Evolutionary conservation across 2,113 vertebrate genomes (phyloP).

Genomic region (Syrrhaptes paradoxus): DNA sequence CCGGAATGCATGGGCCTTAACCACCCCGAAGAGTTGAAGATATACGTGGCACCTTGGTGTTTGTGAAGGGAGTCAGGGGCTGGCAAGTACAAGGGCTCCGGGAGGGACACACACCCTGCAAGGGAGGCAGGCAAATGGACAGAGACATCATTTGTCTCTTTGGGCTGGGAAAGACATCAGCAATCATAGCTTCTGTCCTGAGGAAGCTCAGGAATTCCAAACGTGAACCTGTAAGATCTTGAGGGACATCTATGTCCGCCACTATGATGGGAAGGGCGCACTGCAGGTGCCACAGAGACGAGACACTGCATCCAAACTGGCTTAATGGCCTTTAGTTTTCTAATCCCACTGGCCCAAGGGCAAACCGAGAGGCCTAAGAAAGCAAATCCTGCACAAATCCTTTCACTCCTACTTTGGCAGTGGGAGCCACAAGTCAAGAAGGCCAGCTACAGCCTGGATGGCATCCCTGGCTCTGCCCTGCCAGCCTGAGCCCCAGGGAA

Average conservation of each 20-base stretch:
- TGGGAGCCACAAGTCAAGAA: background rate
- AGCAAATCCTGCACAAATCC: background rate
- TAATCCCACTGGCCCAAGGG: background rate
- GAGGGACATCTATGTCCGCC: background rate
- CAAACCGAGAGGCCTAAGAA: background rate
- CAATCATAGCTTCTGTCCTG: fast-evolving
- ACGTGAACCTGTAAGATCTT: fast-evolving
- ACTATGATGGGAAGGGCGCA: background rate
- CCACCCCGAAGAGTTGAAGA: background rate
- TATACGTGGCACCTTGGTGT: background rate
- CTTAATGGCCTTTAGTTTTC: background rate
- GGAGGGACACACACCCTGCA: background rate
- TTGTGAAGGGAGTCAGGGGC: background rate
- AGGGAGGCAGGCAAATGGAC: background rate
- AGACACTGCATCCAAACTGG: background rate
- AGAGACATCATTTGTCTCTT: background rate
- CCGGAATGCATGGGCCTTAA: fast-evolving
- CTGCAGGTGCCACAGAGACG: background rate
- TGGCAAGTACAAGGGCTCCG: background rate
- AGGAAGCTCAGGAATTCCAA: background rate
- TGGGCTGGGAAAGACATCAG: background rate
- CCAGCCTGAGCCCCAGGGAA: background rate
- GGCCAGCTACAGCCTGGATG: background rate
- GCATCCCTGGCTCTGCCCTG: background rate
- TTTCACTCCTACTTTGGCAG: background rate